Evolutionary conservation across 2,797 vertebrate genomes (phyloP).

Genomic region (Falco cherrug): DNA sequence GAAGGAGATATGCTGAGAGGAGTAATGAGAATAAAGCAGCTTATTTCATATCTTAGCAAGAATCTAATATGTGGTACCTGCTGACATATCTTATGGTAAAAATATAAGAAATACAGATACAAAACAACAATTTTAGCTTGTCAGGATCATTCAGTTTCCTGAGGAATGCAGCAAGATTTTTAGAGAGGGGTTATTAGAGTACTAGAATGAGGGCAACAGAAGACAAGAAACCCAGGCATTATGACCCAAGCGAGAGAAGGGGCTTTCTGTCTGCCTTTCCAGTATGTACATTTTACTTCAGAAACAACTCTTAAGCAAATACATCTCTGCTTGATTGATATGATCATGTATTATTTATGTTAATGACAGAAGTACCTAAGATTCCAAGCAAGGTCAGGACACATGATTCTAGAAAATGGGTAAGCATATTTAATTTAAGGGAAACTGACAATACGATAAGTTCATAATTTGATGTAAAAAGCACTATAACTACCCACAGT

Average conservation of each 20-base stretch:
- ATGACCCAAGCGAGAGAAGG: neutral
- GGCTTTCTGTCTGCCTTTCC: neutral
- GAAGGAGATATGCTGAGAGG: neutral
- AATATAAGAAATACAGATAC: constrained; percentile 33
- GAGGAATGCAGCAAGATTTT: constrained; percentile 42
- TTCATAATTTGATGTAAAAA: neutral
- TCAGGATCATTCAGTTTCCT: constrained; percentile 44
- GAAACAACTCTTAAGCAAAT: neutral
- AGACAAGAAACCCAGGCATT: neutral
- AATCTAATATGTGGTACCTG: neutral
- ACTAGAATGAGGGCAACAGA: constrained; percentile 18
- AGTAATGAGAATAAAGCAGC: neutral
- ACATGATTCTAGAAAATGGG: neutral
- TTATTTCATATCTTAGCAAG: constrained; percentile 33
- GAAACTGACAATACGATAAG: neutral
- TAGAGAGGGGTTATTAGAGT: constrained; percentile 24
- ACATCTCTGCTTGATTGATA: neutral
- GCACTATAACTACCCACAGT: neutral
- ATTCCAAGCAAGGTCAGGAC: neutral
- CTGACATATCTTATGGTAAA: neutral
- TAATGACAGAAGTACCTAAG: neutral
- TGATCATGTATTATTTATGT: rapidly evolving
- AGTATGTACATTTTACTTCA: neutral
- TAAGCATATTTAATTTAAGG: neutral
- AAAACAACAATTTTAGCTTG: constrained; percentile 51